A percentile compares a stretch with the other conserved stretches of the same genome.
Evolutionary conservation across 1,140 invertebrate genomes (phyloP).

Genomic region (Caenorhabditis inopinata): DNA sequence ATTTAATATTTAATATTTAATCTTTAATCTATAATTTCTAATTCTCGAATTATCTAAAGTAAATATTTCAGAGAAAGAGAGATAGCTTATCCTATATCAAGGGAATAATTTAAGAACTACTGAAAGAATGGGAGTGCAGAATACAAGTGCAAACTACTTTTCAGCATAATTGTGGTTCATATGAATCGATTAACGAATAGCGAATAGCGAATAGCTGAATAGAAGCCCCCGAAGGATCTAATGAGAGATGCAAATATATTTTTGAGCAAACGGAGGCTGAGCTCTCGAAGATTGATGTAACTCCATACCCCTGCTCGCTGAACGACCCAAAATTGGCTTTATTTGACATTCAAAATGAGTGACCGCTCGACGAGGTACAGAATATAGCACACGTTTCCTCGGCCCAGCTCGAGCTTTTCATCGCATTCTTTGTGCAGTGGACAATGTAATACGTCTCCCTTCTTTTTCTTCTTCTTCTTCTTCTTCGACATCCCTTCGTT

Average conservation of each 20-base stretch:
- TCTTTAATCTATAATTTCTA: too few relatives aligned
- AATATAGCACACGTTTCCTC: background rate
- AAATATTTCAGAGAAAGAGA: too few relatives aligned
- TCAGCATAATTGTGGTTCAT: too few relatives aligned
- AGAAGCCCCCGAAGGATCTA: background rate
- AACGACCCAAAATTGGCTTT: slow-evolving; percentile 4
- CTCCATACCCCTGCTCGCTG: too few relatives aligned
- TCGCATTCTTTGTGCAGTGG: slow-evolving; percentile 8
- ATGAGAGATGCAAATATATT: background rate
- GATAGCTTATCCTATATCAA: too few relatives aligned
- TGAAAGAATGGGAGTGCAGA: too few relatives aligned
- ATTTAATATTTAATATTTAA: too few relatives aligned
- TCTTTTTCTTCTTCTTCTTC: slow-evolving; percentile 5
- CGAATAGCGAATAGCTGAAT: too few relatives aligned
- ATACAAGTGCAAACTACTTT: too few relatives aligned
- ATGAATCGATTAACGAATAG: too few relatives aligned
- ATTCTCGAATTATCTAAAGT: too few relatives aligned
- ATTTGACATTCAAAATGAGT: slow-evolving; percentile 12
- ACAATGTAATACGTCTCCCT: slow-evolving; percentile 4
- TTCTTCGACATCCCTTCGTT: slow-evolving; percentile 4
- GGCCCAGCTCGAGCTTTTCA: background rate
- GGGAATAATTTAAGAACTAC: too few relatives aligned
- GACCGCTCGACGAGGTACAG: background rate
- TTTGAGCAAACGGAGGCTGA: background rate
- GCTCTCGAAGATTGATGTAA: background rate